Conservation (phyloP, 2,797 vertebrate species). For the Chaunax sp. region DNA sequence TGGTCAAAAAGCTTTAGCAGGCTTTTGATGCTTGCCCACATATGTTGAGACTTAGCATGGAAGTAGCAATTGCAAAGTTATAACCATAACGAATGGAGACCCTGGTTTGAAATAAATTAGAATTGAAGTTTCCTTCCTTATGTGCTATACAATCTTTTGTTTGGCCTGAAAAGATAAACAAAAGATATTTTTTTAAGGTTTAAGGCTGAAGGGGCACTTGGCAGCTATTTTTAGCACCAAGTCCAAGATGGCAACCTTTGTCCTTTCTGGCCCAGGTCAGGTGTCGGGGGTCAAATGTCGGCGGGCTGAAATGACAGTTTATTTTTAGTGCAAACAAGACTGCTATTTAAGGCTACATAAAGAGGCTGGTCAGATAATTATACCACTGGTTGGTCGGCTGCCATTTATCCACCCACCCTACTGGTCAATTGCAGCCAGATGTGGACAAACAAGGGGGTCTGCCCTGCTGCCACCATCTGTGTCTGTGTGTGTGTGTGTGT, state of each 20-base stretch:
- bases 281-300: constrained; percentile 73
- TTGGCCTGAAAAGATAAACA: no score
- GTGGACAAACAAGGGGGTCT: constrained; percentile 79
- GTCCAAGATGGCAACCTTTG: constrained; percentile 65
- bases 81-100: no score
- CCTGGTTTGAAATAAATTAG: no score
- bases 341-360: constrained; percentile 81
- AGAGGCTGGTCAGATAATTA: constrained; percentile 84
- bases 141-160: no score
- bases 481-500: constrained; percentile 34
- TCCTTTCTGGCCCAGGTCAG: constrained; percentile 56
- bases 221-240: constrained; percentile 71
- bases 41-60: no score
- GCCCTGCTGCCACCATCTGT: constrained; percentile 61
- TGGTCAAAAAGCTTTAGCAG: no score
- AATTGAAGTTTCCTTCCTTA: no score
- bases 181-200: not conserved
- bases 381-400: constrained; percentile 71
- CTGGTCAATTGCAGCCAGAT: constrained; percentile 84
- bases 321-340: constrained; percentile 84
- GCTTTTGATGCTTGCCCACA: no score
- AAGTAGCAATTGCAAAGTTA: no score
- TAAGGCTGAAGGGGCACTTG: constrained; percentile 63
- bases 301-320: constrained; percentile 78
- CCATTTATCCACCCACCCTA: constrained; percentile 78